Evolutionary conservation across 2,113 vertebrate species (phyloP).

Genomic region (Orientallactaga bullata): DNA sequence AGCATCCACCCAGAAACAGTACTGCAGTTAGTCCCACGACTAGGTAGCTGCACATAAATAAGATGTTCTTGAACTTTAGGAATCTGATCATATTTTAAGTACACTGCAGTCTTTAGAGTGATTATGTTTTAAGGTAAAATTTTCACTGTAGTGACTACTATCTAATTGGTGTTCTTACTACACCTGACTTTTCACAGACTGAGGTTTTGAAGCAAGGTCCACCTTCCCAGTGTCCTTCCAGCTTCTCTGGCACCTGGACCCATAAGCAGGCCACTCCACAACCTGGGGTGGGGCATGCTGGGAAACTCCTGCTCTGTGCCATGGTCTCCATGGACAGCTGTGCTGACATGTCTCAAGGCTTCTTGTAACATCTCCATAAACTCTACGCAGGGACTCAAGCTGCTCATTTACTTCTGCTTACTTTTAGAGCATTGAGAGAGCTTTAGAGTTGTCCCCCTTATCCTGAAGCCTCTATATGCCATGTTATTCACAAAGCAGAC

Average conservation of each 20-base stretch:
- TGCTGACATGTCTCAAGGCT: background rate
- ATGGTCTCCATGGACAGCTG: background rate
- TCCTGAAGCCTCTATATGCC: background rate
- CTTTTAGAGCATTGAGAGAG: background rate
- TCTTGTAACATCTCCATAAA: background rate
- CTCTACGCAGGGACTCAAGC: background rate
- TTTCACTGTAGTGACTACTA: background rate
- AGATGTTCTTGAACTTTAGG: constrained; percentile 37
- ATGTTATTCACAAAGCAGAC: no score
- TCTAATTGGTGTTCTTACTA: background rate
- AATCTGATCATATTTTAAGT: constrained; percentile 36
- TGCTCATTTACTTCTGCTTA: background rate
- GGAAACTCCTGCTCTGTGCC: background rate
- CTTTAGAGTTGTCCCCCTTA: background rate
- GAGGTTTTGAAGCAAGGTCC: background rate
- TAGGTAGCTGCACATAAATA: constrained; percentile 36
- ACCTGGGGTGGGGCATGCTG: background rate
- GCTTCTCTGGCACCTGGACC: background rate
- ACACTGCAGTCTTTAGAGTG: background rate
- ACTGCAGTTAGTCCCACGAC: background rate
- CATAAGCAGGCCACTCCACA: no score
- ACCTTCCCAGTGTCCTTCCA: background rate
- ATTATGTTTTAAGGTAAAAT: background rate
- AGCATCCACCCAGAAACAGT: background rate
- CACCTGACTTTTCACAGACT: background rate